phyloP scores from a whole-genome alignment of 2,113 vertebrate genomes.

The Argyrosomus japonicus region DNA sequence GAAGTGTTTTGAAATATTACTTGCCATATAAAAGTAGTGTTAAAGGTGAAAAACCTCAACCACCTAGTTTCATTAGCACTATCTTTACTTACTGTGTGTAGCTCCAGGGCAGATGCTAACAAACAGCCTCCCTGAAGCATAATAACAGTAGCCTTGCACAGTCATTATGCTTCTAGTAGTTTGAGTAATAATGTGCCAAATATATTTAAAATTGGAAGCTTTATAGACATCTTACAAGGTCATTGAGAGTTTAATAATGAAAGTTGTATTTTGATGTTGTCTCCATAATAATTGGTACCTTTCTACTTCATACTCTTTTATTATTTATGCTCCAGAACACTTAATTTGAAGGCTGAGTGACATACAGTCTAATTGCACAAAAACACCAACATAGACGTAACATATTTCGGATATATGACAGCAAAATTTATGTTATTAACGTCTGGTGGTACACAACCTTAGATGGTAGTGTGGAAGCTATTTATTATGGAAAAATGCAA shows the following conservation, averaged over 20 bases:
- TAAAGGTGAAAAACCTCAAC: neutral
- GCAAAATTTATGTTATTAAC: conserved; percentile 43
- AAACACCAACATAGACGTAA: conserved; percentile 7
- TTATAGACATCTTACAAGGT: conserved; percentile 13
- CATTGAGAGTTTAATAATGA: conserved; percentile 34
- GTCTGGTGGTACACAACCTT: neutral
- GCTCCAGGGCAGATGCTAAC: conserved; percentile 16
- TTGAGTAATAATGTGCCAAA: neutral
- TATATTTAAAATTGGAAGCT: neutral
- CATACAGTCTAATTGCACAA: neutral
- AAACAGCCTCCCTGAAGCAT: conserved; percentile 9
- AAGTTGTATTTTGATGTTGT: conserved; percentile 16
- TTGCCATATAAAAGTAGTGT: neutral
- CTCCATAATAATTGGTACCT: conserved; percentile 8
- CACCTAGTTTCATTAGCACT: neutral
- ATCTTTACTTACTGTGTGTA: conserved; percentile 2
- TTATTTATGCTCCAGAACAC: conserved; percentile 32
- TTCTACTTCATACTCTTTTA: conserved; percentile 27
- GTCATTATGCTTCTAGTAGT: neutral
- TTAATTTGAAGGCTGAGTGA: conserved; percentile 4
- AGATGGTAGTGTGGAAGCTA: neutral
- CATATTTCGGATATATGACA: conserved; percentile 17
- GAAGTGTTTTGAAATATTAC: conserved; percentile 5
- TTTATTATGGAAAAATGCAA: conserved; percentile 15
- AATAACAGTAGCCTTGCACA: conserved; percentile 4